A percentile compares a stretch with the other conserved stretches of the same genome.
Conservation (phyloP, 2,113 vertebrate species). For the Scolopax mira region DNA sequence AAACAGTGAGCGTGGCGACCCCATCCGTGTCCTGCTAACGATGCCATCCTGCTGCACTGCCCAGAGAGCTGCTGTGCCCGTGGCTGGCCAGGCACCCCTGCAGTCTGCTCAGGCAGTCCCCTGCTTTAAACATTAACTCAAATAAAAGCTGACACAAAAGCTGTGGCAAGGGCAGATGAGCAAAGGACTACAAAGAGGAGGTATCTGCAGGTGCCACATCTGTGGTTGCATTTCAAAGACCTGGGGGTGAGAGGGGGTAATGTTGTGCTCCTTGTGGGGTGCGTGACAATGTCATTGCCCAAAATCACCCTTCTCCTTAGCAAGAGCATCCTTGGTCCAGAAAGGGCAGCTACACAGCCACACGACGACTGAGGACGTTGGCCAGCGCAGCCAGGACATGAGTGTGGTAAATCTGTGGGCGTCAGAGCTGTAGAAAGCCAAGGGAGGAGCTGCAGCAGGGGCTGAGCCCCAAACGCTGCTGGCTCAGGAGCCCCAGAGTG, state of each 20-base stretch:
- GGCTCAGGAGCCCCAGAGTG: neutral
- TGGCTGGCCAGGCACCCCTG: neutral
- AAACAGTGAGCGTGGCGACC: fast-evolving
- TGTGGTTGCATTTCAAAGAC: neutral
- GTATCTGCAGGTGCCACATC: neutral
- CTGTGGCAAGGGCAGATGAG: neutral
- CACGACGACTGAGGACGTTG: fast-evolving
- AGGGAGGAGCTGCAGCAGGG: neutral
- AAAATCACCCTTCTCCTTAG: neutral
- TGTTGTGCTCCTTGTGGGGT: too few species aligned
- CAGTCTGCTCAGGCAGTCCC: neutral
- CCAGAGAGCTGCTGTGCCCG: neutral
- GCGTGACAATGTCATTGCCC: neutral
- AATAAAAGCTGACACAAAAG: neutral
- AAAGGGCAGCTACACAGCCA: neutral
- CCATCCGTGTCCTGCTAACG: fast-evolving
- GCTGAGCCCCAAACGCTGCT: neutral
- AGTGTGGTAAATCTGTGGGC: neutral
- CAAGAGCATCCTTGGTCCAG: neutral
- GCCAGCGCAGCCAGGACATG: fast-evolving
- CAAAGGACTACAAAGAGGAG: neutral
- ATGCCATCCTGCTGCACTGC: fast-evolving
- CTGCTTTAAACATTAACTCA: neutral
- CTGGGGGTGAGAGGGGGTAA: fast-evolving
- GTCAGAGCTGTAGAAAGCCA: neutral